Conservation (phyloP, 2,888 invertebrate genomes). For the Tanaodytes sp. region DNA sequence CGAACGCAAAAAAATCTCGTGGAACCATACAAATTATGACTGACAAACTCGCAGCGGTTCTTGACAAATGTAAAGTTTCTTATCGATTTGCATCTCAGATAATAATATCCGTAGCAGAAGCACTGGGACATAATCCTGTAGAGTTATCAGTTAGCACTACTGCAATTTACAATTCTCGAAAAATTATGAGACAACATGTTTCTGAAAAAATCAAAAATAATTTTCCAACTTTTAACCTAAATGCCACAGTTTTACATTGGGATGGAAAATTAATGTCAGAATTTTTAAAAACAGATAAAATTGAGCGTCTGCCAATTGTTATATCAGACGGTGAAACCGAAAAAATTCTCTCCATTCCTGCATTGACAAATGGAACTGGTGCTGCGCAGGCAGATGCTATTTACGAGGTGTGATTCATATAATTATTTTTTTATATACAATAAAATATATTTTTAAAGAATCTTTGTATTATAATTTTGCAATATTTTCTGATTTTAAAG, state of each 20-base stretch:
- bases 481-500: constrained; percentile 11
- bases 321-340: constrained; percentile 32
- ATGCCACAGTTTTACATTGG: constrained; percentile 15
- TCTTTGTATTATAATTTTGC: too few relatives aligned
- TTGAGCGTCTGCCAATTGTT: constrained; percentile 33
- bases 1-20: constrained; percentile 39
- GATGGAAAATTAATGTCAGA: constrained; percentile 19
- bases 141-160: constrained; percentile 40
- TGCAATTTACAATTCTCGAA: constrained; percentile 39
- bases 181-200: constrained; percentile 26
- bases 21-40: constrained; percentile 44
- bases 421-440: too few relatives aligned
- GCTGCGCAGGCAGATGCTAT: constrained; percentile 38
- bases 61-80: constrained; percentile 51
- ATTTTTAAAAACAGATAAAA: constrained; percentile 15
- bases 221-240: constrained; percentile 27
- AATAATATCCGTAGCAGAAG: constrained; percentile 44
- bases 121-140: constrained; percentile 35
- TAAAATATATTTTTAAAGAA: too few relatives aligned
- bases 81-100: constrained; percentile 47
- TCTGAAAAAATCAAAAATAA: constrained; percentile 25
- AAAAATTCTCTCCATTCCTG: constrained; percentile 35
- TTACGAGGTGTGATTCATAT: constrained; percentile 37
- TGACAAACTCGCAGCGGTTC: constrained; percentile 50
- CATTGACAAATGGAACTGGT: constrained; percentile 39